phyloP scores from a whole-genome alignment of 2,888 invertebrate species.

The Ceramica pisi region DNA sequence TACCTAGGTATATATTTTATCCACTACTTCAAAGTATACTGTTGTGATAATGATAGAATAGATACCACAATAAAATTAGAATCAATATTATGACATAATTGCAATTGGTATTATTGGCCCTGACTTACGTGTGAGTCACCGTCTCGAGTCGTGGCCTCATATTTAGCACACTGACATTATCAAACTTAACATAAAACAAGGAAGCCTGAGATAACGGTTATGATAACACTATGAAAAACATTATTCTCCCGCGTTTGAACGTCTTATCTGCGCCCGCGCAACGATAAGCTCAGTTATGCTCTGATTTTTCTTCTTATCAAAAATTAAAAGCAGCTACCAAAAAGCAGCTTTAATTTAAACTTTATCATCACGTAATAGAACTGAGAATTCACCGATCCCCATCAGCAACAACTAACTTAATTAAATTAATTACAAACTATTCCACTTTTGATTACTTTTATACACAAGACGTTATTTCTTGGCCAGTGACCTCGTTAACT shows the following conservation, averaged over 20 bases:
- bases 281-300: conserved; percentile 56
- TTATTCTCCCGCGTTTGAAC: conserved; percentile 46
- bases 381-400: conserved; percentile 10
- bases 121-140: conserved; percentile 32
- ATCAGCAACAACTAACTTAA: conserved; percentile 20
- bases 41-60: neutral
- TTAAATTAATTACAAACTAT: conserved; percentile 57
- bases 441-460: conserved; percentile 60
- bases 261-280: conserved; percentile 53
- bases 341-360: conserved; percentile 29
- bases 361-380: conserved; percentile 35
- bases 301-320: conserved; percentile 60
- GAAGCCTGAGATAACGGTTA: conserved; percentile 44
- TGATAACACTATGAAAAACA: conserved; percentile 48
- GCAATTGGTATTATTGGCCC: conserved; percentile 1
- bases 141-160: conserved; percentile 19
- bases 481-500: conserved; percentile 68
- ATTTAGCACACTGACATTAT: conserved; percentile 36
- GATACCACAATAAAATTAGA: neutral
- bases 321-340: conserved; percentile 28
- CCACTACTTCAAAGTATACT: conserved; percentile 18
- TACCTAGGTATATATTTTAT: neutral
- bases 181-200: conserved; percentile 39
- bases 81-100: conserved; percentile 31
- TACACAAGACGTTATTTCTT: conserved; percentile 58